These are phyloP conservation scores for Apteryx owenii DNA, from an alignment of 2,113 vertebrate species.

Conservation along the genomic window DNA sequence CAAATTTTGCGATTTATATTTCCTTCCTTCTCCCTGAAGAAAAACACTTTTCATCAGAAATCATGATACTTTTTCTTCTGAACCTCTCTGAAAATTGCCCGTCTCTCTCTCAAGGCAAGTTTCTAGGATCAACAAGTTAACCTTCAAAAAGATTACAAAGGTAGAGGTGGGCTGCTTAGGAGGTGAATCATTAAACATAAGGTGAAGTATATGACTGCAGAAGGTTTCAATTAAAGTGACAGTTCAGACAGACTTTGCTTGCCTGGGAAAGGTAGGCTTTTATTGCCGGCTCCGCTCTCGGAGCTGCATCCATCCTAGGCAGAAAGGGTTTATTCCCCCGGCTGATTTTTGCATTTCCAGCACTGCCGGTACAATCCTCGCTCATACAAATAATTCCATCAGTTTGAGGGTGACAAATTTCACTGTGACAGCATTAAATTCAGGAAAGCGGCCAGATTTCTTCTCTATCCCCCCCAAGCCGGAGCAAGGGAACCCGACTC, in stretches of 20 bases:
- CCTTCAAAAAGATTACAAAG: slow-evolving; percentile 63
- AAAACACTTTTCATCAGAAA: slow-evolving; percentile 1
- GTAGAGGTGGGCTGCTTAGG: slow-evolving; percentile 63
- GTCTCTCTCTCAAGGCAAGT: slow-evolving; percentile 23
- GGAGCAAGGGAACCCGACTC: not conserved
- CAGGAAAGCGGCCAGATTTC: not conserved
- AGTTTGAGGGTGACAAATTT: not conserved
- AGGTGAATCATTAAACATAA: slow-evolving; percentile 71
- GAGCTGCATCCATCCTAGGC: not conserved
- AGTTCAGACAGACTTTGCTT: slow-evolving; percentile 20
- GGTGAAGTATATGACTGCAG: slow-evolving; percentile 37
- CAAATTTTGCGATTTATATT: slow-evolving; percentile 10
- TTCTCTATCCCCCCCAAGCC: not conserved
- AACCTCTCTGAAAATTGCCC: not conserved
- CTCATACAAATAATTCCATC: not conserved
- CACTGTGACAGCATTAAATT: not conserved
- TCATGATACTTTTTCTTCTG: not conserved
- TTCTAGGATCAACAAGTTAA: slow-evolving; percentile 71
- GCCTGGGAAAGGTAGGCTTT: not conserved
- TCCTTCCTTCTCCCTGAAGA: not conserved
- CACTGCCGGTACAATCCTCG: not conserved
- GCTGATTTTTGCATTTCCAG: not conserved
- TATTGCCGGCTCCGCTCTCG: not conserved
- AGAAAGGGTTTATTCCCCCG: not conserved
- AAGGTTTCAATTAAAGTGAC: slow-evolving; percentile 67